Conservation (phyloP, 37 sponge, comb jelly and placozoan genomes). For the Aplysina aerophoba region DNA sequence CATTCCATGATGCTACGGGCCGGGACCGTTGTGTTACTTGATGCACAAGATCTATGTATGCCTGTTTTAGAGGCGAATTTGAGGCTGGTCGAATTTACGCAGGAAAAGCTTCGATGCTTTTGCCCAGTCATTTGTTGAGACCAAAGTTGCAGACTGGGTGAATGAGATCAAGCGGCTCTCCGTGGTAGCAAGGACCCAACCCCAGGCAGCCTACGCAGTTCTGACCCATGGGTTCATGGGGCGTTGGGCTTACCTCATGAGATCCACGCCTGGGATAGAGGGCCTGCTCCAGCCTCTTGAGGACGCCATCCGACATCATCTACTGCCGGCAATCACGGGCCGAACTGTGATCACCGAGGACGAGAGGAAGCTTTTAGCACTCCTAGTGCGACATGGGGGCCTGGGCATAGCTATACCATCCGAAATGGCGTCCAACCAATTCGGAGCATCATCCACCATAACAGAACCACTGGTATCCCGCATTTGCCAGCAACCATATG, state of each 20-base stretch:
- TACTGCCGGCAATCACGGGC: slow-evolving; percentile 18
- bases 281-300: slow-evolving; percentile 19
- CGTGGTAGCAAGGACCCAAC: background rate
- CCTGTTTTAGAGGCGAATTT: too few relatives aligned
- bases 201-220: slow-evolving; percentile 27
- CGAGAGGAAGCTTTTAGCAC: slow-evolving; percentile 24
- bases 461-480: slow-evolving; percentile 9
- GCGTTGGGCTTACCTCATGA: slow-evolving; percentile 11
- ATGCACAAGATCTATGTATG: too few relatives aligned
- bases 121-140: background rate
- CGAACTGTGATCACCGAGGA: background rate
- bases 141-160: slow-evolving; percentile 20
- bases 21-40: too few relatives aligned
- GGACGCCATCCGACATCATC: background rate
- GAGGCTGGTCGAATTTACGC: too few relatives aligned
- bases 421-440: slow-evolving; percentile 20
- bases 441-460: slow-evolving; percentile 8
- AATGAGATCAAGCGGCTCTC: slow-evolving; percentile 25
- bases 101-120: too few relatives aligned
- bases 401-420: slow-evolving; percentile 23
- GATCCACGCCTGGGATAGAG: background rate
- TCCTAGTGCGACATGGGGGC: slow-evolving; percentile 17
- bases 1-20: too few relatives aligned
- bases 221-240: slow-evolving; percentile 25
- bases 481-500: background rate